phyloP scores from a whole-genome alignment of 2,888 invertebrate genomes.

The Agapostemon virescens region DNA sequence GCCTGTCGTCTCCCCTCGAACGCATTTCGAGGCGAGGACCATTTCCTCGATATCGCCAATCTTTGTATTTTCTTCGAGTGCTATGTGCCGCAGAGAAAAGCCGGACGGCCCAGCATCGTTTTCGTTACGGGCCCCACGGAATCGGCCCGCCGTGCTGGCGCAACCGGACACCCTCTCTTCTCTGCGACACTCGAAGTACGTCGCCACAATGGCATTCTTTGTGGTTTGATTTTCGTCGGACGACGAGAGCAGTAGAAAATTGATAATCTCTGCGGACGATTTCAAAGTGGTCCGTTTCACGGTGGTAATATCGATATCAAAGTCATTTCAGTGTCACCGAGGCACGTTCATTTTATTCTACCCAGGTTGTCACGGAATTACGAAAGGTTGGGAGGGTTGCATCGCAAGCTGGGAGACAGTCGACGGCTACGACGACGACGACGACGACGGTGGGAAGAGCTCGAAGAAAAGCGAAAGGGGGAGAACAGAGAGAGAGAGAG shows the following conservation, averaged over 20 bases:
- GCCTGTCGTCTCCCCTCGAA: too few relatives aligned
- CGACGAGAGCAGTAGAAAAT: neutral
- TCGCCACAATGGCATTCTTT: neutral
- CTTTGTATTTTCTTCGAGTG: too few relatives aligned
- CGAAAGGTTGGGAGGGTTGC: constrained; percentile 36
- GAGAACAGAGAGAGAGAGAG: too few relatives aligned
- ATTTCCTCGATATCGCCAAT: too few relatives aligned
- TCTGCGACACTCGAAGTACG: too few relatives aligned
- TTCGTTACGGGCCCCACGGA: too few relatives aligned
- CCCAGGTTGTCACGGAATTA: constrained; percentile 40
- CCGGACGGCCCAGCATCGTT: too few relatives aligned
- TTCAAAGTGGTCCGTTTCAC: constrained; percentile 24
- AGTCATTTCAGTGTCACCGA: constrained; percentile 13
- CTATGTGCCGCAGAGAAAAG: too few relatives aligned
- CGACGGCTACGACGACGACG: neutral
- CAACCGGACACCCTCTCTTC: too few relatives aligned
- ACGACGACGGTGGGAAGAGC: constrained; percentile 1
- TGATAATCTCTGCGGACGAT: neutral
- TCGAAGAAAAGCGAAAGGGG: constrained; percentile 28
- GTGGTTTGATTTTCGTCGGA: neutral
- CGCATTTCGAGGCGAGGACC: too few relatives aligned
- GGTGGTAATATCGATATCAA: constrained; percentile 45
- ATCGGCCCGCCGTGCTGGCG: too few relatives aligned
- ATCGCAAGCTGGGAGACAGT: constrained; percentile 11
- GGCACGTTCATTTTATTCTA: constrained; percentile 18